Conservation (phyloP, 2,113 vertebrate species). For the Nansenia antarctica region DNA sequence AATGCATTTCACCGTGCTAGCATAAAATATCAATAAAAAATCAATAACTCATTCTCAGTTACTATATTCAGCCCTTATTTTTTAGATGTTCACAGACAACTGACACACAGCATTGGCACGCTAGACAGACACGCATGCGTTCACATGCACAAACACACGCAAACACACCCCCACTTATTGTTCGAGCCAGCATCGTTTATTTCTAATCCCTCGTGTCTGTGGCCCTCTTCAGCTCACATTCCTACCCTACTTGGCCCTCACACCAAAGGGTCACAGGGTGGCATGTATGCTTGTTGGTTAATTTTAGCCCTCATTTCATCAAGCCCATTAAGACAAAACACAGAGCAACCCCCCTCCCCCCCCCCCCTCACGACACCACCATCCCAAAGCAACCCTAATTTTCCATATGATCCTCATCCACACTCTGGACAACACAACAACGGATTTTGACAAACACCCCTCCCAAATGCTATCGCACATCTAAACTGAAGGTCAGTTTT, state of each 20-base stretch:
- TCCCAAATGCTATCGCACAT: neutral
- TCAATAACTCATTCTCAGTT: neutral
- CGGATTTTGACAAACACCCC: neutral
- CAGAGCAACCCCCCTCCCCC: conserved; percentile 44
- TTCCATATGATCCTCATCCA: conserved; percentile 34
- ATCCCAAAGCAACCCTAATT: neutral
- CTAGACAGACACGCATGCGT: neutral
- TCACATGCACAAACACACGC: neutral
- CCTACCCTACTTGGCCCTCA: conserved; percentile 46
- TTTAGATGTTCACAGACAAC: neutral
- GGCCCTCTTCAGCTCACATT: conserved; percentile 35
- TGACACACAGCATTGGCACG: neutral
- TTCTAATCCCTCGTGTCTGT: neutral
- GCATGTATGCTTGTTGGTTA: conserved; percentile 56
- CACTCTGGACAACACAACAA: neutral
- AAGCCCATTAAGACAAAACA: conserved; percentile 54
- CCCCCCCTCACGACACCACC: conserved; percentile 1
- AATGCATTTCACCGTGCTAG: neutral
- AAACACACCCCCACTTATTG: neutral
- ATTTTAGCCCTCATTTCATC: conserved; percentile 69
- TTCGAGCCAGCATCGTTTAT: neutral
- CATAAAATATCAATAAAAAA: neutral
- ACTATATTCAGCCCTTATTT: neutral
- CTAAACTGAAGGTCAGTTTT: neutral
- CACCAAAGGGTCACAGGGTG: conserved; percentile 49